Percentiles rank a stretch among this genome's conserved stretches.
Evolutionary conservation across 1,140 invertebrate genomes (phyloP).

Genomic region (Andrena cerasifolii): DNA sequence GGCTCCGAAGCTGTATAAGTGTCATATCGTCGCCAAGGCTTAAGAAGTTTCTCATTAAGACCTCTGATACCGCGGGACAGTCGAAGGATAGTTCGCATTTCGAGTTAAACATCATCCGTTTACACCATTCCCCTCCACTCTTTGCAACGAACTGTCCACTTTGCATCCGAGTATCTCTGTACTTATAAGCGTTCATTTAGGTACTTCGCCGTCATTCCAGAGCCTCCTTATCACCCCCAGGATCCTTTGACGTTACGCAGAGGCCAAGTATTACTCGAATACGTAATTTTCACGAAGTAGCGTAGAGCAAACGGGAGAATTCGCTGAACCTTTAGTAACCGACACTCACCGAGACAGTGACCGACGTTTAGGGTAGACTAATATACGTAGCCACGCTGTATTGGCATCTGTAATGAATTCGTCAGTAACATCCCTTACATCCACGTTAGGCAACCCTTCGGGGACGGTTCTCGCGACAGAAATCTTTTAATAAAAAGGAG

Average conservation of each 20-base stretch:
- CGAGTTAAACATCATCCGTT: too few relatives aligned
- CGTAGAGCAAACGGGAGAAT: background rate
- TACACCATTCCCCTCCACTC: background rate
- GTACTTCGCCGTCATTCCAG: constrained; percentile 23
- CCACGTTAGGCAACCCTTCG: constrained; percentile 17
- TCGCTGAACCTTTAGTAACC: background rate
- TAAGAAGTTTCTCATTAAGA: too few relatives aligned
- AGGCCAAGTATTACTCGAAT: constrained; percentile 47
- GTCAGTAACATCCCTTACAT: background rate
- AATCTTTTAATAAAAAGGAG: too few relatives aligned
- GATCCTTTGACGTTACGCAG: constrained; percentile 35
- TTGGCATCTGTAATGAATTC: constrained; percentile 17
- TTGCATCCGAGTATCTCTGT: background rate
- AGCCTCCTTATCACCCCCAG: constrained; percentile 25
- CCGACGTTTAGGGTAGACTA: constrained; percentile 25
- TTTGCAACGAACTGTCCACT: background rate
- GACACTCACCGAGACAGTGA: background rate
- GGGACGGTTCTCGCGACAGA: background rate
- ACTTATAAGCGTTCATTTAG: constrained; percentile 8
- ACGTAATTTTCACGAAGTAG: constrained; percentile 14
- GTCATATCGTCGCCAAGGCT: background rate
- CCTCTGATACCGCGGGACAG: background rate
- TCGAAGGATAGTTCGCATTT: background rate
- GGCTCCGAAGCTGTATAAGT: background rate
- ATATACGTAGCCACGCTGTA: constrained; percentile 30